Evolutionary conservation across 2,797 vertebrate species (phyloP).

Genomic region (Sitta carolinensis): DNA sequence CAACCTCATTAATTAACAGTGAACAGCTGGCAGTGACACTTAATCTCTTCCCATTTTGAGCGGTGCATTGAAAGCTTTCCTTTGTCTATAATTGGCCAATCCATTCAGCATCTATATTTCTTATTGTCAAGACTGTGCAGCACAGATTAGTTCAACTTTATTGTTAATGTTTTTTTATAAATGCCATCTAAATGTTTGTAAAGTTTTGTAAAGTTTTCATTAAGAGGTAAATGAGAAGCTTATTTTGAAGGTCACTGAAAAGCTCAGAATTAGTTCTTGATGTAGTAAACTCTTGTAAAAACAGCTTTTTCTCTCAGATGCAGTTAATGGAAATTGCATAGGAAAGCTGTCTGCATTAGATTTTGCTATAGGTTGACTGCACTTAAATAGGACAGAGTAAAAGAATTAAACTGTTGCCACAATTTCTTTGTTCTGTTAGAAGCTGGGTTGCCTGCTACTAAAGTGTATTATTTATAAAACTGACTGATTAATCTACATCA

Average conservation of each 20-base stretch:
- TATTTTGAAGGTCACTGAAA: background rate
- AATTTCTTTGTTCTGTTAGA: background rate
- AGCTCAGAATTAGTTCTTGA: background rate
- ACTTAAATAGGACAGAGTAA: background rate
- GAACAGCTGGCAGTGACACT: background rate
- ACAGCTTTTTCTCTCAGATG: background rate
- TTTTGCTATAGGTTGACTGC: background rate
- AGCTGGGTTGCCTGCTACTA: background rate
- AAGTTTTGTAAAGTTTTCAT: background rate
- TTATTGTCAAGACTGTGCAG: background rate
- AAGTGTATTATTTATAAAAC: background rate
- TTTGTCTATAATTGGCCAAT: background rate
- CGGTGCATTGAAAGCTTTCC: background rate
- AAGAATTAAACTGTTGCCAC: background rate
- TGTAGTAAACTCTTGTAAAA: background rate
- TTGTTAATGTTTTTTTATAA: background rate
- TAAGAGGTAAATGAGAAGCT: background rate
- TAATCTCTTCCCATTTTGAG: background rate
- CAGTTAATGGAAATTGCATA: background rate
- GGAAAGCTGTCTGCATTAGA: background rate
- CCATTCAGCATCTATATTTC: background rate
- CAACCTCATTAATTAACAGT: background rate
- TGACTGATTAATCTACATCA: background rate
- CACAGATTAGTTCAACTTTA: background rate
- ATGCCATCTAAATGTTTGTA: background rate